Conservation (phyloP, 1,140 invertebrate genomes). For the Aphis gossypii region DNA sequence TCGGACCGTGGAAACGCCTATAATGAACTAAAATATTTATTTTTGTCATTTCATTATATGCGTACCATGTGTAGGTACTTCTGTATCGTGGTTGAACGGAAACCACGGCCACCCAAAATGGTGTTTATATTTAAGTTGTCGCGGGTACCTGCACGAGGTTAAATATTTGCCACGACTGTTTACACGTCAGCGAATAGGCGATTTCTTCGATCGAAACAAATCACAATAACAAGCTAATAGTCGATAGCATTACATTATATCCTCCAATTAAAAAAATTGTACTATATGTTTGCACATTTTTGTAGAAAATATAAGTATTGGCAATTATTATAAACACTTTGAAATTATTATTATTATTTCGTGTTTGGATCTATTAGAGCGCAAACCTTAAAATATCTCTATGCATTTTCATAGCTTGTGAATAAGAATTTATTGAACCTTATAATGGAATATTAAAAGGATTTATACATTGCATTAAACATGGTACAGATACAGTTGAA, state of each 20-base stretch:
- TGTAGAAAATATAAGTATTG: neutral
- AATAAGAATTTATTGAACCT: neutral
- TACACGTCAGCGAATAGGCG: no score
- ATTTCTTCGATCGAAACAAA: neutral
- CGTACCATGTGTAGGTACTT: no score
- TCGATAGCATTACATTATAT: neutral
- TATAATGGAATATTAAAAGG: neutral
- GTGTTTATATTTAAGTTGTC: neutral
- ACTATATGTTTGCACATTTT: neutral
- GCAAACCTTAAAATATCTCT: neutral
- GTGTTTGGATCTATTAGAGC: neutral
- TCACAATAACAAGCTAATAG: neutral
- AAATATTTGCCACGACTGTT: neutral
- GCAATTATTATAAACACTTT: neutral
- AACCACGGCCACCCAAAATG: neutral
- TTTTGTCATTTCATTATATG: neutral
- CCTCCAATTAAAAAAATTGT: neutral
- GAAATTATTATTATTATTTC: neutral
- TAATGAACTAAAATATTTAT: constrained; percentile 39
- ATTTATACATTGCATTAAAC: neutral
- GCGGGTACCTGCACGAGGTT: neutral
- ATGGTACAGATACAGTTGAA: neutral
- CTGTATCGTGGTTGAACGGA: neutral
- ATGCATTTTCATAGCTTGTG: neutral
- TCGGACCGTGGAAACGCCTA: constrained; percentile 31